Evolutionary conservation across 2,888 invertebrate species (phyloP).

Genomic region (Cylindroiulus punctatus): DNA sequence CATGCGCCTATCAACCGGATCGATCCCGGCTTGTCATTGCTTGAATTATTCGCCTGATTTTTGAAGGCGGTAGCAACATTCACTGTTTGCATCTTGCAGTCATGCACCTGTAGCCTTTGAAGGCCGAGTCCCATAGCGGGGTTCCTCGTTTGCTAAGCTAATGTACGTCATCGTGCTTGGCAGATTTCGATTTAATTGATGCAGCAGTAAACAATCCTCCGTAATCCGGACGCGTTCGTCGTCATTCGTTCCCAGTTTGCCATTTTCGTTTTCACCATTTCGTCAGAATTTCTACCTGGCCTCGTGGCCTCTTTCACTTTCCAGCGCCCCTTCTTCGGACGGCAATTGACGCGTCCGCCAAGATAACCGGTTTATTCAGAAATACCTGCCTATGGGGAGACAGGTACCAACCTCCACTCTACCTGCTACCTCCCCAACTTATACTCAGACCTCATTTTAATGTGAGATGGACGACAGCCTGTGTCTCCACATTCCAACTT

Average conservation of each 20-base stretch:
- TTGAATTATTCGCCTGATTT: neutral
- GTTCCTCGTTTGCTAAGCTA: no score
- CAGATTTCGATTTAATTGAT: no score
- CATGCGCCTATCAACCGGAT: neutral
- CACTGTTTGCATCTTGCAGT: no score
- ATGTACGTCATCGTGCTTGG: no score
- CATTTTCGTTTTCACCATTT: neutral
- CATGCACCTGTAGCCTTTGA: no score
- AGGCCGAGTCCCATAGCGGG: no score
- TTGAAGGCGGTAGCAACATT: neutral
- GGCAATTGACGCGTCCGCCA: neutral
- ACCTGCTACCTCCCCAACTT: neutral
- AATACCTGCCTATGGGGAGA: conserved; percentile 18
- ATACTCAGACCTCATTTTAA: neutral
- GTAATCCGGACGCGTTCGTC: no score
- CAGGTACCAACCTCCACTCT: neutral
- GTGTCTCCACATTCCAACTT: neutral
- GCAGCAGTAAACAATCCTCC: no score
- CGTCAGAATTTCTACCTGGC: neutral
- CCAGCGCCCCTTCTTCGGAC: neutral
- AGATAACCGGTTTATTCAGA: neutral
- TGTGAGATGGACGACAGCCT: neutral
- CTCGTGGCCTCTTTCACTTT: neutral
- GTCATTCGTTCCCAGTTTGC: neutral
- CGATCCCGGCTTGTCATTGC: neutral